phyloP scores from a whole-genome alignment of 2,888 invertebrate genomes.

The Fissipunctia ypsillon region DNA sequence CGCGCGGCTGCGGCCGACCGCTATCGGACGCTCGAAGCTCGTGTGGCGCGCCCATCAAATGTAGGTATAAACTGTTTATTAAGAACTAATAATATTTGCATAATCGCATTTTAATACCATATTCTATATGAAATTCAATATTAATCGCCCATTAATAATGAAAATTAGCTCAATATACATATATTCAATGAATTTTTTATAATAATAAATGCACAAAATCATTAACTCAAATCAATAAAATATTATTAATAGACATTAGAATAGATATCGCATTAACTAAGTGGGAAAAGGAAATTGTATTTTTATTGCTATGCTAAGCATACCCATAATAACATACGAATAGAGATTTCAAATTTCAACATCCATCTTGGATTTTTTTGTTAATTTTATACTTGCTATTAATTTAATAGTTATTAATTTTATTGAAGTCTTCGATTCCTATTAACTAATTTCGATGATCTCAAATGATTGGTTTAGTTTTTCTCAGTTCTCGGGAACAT shows the following conservation, averaged over 20 bases:
- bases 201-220: slow-evolving; percentile 81
- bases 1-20: slow-evolving; percentile 35
- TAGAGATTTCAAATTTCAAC: slow-evolving; percentile 71
- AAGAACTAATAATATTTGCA: slow-evolving; percentile 89
- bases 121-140: slow-evolving; percentile 87
- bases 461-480: slow-evolving; percentile 33
- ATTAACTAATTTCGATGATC: slow-evolving; percentile 58
- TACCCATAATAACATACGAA: slow-evolving; percentile 61
- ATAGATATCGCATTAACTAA: slow-evolving; percentile 75
- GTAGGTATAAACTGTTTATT: slow-evolving; percentile 88
- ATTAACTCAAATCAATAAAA: slow-evolving; percentile 82
- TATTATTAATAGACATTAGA: slow-evolving; percentile 75
- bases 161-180: slow-evolving; percentile 85
- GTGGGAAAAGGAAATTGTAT: slow-evolving; percentile 76
- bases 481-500: slow-evolving; percentile 33
- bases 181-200: slow-evolving; percentile 78
- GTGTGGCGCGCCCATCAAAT: slow-evolving; percentile 85
- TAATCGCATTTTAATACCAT: slow-evolving; percentile 86
- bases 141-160: slow-evolving; percentile 86
- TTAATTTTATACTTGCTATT: slow-evolving; percentile 61
- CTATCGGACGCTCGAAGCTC: slow-evolving; percentile 63
- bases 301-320: slow-evolving; percentile 72
- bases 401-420: slow-evolving; percentile 65
- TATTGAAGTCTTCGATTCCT: slow-evolving; percentile 61
- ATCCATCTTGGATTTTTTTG: slow-evolving; percentile 56